These are phyloP conservation scores for Laticauda colubrina DNA, from an alignment of 2,113 vertebrate species.

Conservation along the genomic window DNA sequence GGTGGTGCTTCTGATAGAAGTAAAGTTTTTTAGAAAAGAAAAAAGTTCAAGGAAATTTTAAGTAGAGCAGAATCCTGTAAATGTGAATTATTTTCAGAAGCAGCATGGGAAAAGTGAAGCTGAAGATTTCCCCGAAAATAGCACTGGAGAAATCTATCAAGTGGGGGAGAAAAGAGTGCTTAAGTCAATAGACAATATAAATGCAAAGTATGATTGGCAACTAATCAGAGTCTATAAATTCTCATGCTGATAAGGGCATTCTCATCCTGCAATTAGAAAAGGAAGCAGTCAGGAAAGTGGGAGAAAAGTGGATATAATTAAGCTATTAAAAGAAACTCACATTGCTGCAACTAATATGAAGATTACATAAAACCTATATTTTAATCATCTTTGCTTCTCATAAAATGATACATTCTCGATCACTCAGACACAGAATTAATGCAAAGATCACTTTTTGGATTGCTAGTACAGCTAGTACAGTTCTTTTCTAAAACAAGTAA, in stretches of 20 bases:
- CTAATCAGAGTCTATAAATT: no score
- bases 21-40: not conserved
- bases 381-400: not conserved
- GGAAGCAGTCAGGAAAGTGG: not conserved
- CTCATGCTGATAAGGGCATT: no score
- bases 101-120: no score
- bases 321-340: conserved; percentile 24
- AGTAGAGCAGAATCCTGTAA: not conserved
- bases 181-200: no score
- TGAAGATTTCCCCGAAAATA: no score
- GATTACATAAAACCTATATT: not conserved
- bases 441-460: not conserved
- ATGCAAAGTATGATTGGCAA: no score
- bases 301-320: not conserved
- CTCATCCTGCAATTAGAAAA: not conserved
- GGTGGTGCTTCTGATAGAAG: not conserved
- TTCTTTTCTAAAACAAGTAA: not conserved
- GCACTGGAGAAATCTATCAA: no score
- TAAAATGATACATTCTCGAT: not conserved
- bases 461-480: not conserved
- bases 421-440: not conserved
- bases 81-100: no score
- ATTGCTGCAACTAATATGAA: conserved; percentile 1
- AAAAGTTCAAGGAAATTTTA: not conserved
- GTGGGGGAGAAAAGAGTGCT: no score